Base-by-base conservation (phyloP, 1,140 invertebrate species). In the Drosophila burlai region DNA sequence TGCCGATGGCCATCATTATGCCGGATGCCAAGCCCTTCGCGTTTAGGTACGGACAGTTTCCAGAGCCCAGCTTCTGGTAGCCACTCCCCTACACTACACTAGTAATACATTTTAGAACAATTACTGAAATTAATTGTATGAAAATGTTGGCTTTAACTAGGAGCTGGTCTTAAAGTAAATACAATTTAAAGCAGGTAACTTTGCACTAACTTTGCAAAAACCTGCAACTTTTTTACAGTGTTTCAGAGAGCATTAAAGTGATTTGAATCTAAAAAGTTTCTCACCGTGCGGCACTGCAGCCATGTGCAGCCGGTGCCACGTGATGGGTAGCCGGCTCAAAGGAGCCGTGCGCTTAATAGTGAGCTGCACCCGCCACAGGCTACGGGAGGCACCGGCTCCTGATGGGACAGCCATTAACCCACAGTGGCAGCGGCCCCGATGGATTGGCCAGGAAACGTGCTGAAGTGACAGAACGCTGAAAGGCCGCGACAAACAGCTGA, bases 331-430 rank as follows among this genome's bases (percentile, higher is more conserved):
- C 91, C 96, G 95, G 75, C 96, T 96, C 52, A 7, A 97, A 77
- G 57, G 91, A 31, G 96, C 97, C 15, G 96, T 96, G 89, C 97
- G 97, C 4, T 96, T 97, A 11, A 97, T 95, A 87, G 97, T 97
- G 10, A 95, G 96, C 64, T 94, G 93, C 10, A 96, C 94, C 80
- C 96, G 96, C 16, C 94, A 94, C 91, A 97, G 96, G 55, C 96
- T 96, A 45, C 97, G 93, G 46, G 13, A 29, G 6, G 49, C 26
- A 4, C 52, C 16, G 31, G 66, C 67, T 97, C 96, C 91, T 97
- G 96, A 92, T 97, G 96, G 3, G 97, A 96, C 81, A 97, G 93
- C 96, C 97, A 97, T 66, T 95, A 94, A 13, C 94, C 94, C 1
- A 96, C 93, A 83, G 94, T 95, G 0, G 96, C 95, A 15, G n/a